Percentiles rank a stretch among this genome's conserved stretches.
These are phyloP conservation scores for Austrolebias charrua DNA, from an alignment of 2,797 vertebrate species.

Conservation along the genomic window DNA sequence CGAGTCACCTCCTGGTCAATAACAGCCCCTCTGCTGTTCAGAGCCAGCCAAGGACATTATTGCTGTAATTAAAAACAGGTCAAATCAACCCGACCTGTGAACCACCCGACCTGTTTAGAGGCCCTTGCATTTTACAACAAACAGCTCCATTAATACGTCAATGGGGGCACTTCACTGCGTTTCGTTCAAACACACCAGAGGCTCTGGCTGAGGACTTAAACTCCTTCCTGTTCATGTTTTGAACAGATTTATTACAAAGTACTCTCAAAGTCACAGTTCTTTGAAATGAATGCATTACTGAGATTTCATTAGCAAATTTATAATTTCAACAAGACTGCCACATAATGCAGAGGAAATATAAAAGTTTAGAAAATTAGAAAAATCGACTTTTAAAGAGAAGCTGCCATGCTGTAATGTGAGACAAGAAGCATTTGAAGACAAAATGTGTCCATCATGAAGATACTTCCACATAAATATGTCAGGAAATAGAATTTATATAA, in stretches of 20 bases:
- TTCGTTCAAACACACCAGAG: background rate
- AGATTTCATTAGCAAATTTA: background rate
- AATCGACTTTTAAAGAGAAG: too few relatives aligned
- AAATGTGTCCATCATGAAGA: too few relatives aligned
- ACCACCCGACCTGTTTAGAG: constrained; percentile 38
- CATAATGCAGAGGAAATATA: too few relatives aligned
- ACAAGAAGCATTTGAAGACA: too few relatives aligned
- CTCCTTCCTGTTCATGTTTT: background rate
- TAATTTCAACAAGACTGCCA: background rate
- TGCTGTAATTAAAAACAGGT: constrained; percentile 51
- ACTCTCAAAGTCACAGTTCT: background rate
- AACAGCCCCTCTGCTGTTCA: constrained; percentile 18
- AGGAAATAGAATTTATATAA: too few relatives aligned
- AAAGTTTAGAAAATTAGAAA: too few relatives aligned
- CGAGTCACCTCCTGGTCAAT: constrained; percentile 31
- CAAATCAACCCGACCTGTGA: constrained; percentile 12
- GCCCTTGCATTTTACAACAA: constrained; percentile 41
- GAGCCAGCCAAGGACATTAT: constrained; percentile 28
- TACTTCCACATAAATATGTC: too few relatives aligned
- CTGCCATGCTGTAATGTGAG: too few relatives aligned
- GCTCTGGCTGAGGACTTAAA: constrained; percentile 14
- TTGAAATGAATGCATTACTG: too few relatives aligned
- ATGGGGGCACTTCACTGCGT: constrained; percentile 34
- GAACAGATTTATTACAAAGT: background rate
- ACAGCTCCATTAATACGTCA: constrained; percentile 62